Evolutionary conservation across 2,888 invertebrate species (phyloP).

Genomic region (Psylliodes chrysocephalus): DNA sequence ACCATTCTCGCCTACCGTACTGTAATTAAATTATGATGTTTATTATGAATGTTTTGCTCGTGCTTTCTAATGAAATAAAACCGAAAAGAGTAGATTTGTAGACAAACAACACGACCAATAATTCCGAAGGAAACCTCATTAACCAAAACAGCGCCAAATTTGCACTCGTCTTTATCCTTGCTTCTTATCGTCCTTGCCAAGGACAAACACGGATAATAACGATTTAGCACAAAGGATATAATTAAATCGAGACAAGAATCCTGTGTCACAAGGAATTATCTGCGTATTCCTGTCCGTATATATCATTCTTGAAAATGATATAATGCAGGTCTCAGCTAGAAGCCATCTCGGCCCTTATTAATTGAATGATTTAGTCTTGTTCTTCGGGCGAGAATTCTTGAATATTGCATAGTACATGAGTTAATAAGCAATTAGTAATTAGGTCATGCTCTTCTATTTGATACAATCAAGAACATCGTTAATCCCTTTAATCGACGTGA

Average conservation of each 20-base stretch:
- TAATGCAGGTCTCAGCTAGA: conserved; percentile 27
- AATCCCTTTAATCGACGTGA: too few relatives aligned
- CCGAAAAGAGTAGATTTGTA: not conserved
- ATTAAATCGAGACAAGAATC: conserved; percentile 38
- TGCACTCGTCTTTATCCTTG: conserved; percentile 15
- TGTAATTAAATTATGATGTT: too few relatives aligned
- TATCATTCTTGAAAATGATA: conserved; percentile 37
- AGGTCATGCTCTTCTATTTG: not conserved
- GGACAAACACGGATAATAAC: conserved; percentile 33
- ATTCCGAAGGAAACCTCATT: not conserved
- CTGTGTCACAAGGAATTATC: conserved; percentile 33
- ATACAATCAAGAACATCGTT: not conserved
- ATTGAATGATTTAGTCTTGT: conserved; percentile 33
- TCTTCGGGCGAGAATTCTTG: conserved; percentile 5
- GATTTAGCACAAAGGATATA: conserved; percentile 37
- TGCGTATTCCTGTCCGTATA: conserved; percentile 32
- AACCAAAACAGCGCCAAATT: conserved; percentile 1
- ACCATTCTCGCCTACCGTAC: too few relatives aligned
- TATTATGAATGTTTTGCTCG: too few relatives aligned
- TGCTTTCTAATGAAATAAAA: too few relatives aligned
- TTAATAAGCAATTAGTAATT: not conserved
- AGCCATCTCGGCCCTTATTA: conserved; percentile 22
- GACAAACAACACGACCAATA: not conserved
- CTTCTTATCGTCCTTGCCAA: conserved; percentile 25
- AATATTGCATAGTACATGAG: not conserved